A percentile compares a stretch with the other conserved stretches of the same genome.
Evolutionary conservation across 2,888 invertebrate species (phyloP).

Genomic region (Calameuta filiformis): DNA sequence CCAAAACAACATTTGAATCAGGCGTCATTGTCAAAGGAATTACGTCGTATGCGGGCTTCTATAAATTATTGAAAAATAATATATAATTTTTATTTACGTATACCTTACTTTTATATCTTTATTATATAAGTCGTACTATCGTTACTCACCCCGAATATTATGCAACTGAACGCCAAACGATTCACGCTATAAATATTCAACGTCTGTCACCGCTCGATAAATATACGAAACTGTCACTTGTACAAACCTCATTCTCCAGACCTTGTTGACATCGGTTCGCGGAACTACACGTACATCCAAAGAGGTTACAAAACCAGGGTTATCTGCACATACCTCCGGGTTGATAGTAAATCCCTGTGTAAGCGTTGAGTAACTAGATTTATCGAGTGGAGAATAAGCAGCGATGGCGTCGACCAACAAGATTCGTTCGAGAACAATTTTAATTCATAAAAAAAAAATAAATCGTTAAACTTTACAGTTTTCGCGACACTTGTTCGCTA

Average conservation of each 20-base stretch:
- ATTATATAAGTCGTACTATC: neutral
- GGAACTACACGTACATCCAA: neutral
- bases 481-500: neutral
- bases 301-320: neutral
- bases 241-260: neutral
- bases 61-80: neutral
- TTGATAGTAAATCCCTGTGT: neutral
- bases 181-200: neutral
- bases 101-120: neutral
- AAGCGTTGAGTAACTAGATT: neutral
- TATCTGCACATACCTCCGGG: neutral
- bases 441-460: neutral
- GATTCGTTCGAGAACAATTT: neutral
- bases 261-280: neutral
- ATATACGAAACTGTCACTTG: neutral
- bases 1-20: neutral
- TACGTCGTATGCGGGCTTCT: neutral
- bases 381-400: neutral
- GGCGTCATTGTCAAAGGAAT: neutral
- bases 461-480: neutral
- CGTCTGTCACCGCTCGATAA: neutral
- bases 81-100: neutral
- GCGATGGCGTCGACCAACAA: neutral
- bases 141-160: neutral
- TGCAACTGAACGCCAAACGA: neutral